A percentile compares a stretch with the other conserved stretches of the same genome.
Conservation (phyloP, 2,888 invertebrate genomes). For the Strigamia crassipes region DNA sequence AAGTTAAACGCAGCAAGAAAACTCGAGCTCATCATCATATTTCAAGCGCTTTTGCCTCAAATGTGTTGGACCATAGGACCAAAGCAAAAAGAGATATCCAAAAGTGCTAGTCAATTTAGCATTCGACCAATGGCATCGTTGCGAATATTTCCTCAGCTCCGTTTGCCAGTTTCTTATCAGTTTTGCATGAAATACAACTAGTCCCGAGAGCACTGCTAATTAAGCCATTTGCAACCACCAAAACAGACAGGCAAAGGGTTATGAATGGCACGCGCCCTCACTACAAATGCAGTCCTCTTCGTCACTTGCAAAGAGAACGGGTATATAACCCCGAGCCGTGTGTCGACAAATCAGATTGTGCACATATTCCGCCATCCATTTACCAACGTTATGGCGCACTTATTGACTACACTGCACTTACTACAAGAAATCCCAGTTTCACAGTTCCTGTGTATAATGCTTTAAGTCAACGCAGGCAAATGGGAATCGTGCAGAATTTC, state of each 20-base stretch:
- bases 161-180: neutral
- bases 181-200: slow-evolving; percentile 21
- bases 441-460: neutral
- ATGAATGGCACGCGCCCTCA: slow-evolving; percentile 14
- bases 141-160: slow-evolving; percentile 15
- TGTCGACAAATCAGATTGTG: slow-evolving; percentile 17
- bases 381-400: slow-evolving; percentile 1
- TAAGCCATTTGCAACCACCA: slow-evolving; percentile 10
- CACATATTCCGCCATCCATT: slow-evolving; percentile 16
- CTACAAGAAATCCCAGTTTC: neutral
- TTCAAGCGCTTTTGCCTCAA: neutral
- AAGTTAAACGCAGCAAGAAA: too few species aligned
- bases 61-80: neutral
- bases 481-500: too few species aligned
- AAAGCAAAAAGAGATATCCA: neutral
- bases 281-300: slow-evolving; percentile 16
- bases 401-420: slow-evolving; percentile 16
- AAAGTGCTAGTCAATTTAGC: neutral
- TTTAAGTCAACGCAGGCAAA: neutral
- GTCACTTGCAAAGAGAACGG: neutral
- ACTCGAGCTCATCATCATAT: neutral
- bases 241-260: slow-evolving; percentile 21
- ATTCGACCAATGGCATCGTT: neutral
- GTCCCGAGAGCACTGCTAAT: slow-evolving; percentile 10
- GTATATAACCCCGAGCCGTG: neutral